These are phyloP conservation scores for Drosophila neonasuta DNA, from an alignment of 2,888 invertebrate species.

Conservation along the genomic window DNA sequence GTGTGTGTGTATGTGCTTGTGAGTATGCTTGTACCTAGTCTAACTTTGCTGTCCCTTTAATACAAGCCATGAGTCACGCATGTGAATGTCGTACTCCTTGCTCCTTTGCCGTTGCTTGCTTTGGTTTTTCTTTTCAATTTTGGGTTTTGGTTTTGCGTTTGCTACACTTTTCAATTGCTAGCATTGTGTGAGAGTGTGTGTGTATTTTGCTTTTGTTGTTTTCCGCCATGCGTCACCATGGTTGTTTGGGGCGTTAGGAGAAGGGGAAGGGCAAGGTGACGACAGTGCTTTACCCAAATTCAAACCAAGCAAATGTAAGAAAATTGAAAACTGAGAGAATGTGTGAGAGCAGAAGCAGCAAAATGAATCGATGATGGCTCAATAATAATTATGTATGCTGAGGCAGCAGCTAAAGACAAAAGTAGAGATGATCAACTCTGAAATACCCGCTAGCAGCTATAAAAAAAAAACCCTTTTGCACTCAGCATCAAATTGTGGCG, in stretches of 20 bases:
- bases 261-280: slow-evolving; percentile 1
- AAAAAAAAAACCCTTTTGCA: slow-evolving; percentile 3
- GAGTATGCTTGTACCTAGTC: slow-evolving; percentile 11
- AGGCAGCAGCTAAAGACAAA: slow-evolving; percentile 33
- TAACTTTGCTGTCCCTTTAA: slow-evolving; percentile 2
- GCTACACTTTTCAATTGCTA: slow-evolving; percentile 9
- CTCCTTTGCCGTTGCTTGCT: slow-evolving; percentile 42
- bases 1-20: not conserved
- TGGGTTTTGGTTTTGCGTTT: slow-evolving; percentile 13
- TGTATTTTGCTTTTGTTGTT: slow-evolving; percentile 28
- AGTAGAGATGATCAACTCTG: not conserved
- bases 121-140: slow-evolving; percentile 7
- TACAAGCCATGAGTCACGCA: slow-evolving; percentile 67
- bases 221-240: slow-evolving; percentile 57
- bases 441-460: not conserved
- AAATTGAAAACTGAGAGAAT: slow-evolving; percentile 24
- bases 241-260: not conserved
- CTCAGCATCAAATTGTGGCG: slow-evolving; percentile 31
- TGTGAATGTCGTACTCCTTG: slow-evolving; percentile 47
- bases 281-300: slow-evolving; percentile 28
- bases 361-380: slow-evolving; percentile 68
- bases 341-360: slow-evolving; percentile 14
- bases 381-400: slow-evolving; percentile 75
- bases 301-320: slow-evolving; percentile 22
- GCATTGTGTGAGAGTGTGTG: slow-evolving; percentile 5